These are phyloP conservation scores for Tuta absoluta DNA, from an alignment of 2,888 invertebrate genomes.

Conservation along the genomic window DNA sequence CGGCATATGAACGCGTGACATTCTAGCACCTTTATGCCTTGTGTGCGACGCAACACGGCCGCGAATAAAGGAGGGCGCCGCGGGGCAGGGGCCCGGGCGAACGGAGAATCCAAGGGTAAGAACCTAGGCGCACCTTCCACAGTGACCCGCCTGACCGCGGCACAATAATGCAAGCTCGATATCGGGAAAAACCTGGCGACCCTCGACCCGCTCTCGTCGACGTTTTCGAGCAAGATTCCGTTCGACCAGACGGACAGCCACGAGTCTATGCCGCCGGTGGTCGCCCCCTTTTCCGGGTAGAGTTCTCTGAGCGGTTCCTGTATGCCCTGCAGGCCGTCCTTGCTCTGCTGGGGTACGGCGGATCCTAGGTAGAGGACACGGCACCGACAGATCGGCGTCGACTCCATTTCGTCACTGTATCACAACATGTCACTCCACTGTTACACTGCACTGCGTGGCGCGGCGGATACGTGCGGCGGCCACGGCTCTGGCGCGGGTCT, in stretches of 20 bases:
- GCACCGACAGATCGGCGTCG: conserved; percentile 97
- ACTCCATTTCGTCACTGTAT: conserved; percentile 82
- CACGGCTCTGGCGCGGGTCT: conserved; percentile 75
- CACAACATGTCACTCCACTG: conserved; percentile 68
- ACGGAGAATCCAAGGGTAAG: conserved; percentile 97
- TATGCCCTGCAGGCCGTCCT: conserved; percentile 98
- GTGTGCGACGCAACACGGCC: conserved; percentile 96
- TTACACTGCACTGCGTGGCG: conserved; percentile 51
- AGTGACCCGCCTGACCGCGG: conserved; percentile 94
- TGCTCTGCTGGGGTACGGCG: conserved; percentile 97
- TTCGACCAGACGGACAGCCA: conserved; percentile 99
- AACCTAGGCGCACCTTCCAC: conserved; percentile 90
- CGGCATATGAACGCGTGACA: conserved; percentile 99
- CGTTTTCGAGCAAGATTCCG: conserved; percentile 96
- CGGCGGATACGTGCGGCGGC: conserved; percentile 61
- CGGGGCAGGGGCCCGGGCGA: conserved; percentile 94
- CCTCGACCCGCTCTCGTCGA: conserved; percentile 96
- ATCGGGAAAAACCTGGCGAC: conserved; percentile 98
- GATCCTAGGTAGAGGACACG: conserved; percentile 98
- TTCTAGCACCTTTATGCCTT: conserved; percentile 98
- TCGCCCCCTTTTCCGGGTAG: conserved; percentile 96
- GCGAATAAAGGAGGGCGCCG: conserved; percentile 98
- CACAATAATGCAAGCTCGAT: conserved; percentile 96
- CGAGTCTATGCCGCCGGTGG: conserved; percentile 95
- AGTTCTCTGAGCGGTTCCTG: conserved; percentile 98